These are phyloP conservation scores for Synanthedon formicaeformis DNA, from an alignment of 2,888 invertebrate genomes.

Conservation along the genomic window DNA sequence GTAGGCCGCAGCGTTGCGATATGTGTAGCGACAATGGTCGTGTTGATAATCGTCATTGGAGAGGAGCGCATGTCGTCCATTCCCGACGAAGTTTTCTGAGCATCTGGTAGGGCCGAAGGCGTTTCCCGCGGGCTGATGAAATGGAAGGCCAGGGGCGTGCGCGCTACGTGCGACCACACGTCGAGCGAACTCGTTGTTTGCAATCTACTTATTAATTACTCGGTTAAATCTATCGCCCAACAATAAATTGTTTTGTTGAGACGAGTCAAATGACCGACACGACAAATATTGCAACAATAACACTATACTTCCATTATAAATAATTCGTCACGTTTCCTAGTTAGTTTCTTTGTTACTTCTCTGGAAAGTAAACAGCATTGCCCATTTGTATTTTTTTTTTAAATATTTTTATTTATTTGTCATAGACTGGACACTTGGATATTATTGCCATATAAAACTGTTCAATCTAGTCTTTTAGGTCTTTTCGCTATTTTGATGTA, in stretches of 20 bases:
- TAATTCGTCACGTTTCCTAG: slow-evolving; percentile 19
- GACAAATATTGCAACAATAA: slow-evolving; percentile 14
- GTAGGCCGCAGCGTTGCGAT: slow-evolving; percentile 47
- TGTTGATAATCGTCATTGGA: slow-evolving; percentile 34
- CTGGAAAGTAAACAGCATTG: slow-evolving; percentile 22
- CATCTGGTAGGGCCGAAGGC: slow-evolving; percentile 37
- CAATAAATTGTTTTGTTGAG: slow-evolving; percentile 23
- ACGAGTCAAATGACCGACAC: slow-evolving; percentile 12
- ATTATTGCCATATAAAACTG: too few relatives aligned
- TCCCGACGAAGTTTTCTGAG: slow-evolving; percentile 11
- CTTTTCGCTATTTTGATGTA: too few relatives aligned
- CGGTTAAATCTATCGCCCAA: slow-evolving; percentile 45
- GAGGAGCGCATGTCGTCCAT: not conserved
- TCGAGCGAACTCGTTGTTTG: slow-evolving; percentile 37
- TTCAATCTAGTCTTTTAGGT: too few relatives aligned
- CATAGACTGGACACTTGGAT: too few relatives aligned
- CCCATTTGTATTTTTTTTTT: too few relatives aligned
- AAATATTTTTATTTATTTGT: too few relatives aligned
- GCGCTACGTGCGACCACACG: slow-evolving; percentile 47
- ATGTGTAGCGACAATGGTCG: slow-evolving; percentile 38
- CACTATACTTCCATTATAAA: slow-evolving; percentile 21
- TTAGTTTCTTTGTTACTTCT: slow-evolving; percentile 32
- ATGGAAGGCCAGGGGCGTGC: slow-evolving; percentile 53
- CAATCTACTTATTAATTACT: slow-evolving; percentile 50
- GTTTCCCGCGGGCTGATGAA: slow-evolving; percentile 54